These are phyloP conservation scores for Pseudococcus longispinus DNA, from an alignment of 2,888 invertebrate genomes.

Conservation along the genomic window DNA sequence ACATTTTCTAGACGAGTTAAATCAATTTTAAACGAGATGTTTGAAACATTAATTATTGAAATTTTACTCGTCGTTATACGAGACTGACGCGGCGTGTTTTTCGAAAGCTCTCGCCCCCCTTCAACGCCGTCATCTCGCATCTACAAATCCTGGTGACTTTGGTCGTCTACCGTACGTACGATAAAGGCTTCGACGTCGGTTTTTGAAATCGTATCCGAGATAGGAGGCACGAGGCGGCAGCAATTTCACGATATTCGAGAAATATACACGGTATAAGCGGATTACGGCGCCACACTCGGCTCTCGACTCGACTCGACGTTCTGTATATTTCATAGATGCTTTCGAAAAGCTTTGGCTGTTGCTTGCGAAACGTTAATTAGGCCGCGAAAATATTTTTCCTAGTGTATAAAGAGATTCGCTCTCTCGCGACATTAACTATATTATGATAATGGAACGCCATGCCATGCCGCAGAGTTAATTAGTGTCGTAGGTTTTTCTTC, in stretches of 20 bases:
- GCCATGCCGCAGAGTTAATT: constrained; percentile 5
- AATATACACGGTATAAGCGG: constrained; percentile 4
- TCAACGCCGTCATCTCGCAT: background rate
- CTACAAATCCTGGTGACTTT: background rate
- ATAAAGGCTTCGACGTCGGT: background rate
- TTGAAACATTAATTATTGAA: constrained; percentile 24
- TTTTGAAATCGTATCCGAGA: background rate
- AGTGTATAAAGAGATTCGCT: background rate
- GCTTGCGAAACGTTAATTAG: constrained; percentile 25
- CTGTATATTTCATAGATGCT: background rate
- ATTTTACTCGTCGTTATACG: background rate
- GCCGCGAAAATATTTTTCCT: constrained; percentile 13
- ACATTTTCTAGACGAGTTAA: constrained; percentile 33
- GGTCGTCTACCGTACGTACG: background rate
- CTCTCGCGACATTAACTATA: constrained; percentile 4
- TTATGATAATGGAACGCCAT: constrained; percentile 3
- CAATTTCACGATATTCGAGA: background rate
- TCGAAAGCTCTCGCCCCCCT: background rate
- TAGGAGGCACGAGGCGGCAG: background rate
- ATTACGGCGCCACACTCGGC: background rate
- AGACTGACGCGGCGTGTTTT: background rate
- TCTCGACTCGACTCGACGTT: background rate
- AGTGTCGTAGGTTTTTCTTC: background rate
- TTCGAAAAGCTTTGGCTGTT: background rate
- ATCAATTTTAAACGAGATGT: constrained; percentile 44